phyloP scores from a whole-genome alignment of 2,113 vertebrate genomes.

The Nannobrachium achirus region DNA sequence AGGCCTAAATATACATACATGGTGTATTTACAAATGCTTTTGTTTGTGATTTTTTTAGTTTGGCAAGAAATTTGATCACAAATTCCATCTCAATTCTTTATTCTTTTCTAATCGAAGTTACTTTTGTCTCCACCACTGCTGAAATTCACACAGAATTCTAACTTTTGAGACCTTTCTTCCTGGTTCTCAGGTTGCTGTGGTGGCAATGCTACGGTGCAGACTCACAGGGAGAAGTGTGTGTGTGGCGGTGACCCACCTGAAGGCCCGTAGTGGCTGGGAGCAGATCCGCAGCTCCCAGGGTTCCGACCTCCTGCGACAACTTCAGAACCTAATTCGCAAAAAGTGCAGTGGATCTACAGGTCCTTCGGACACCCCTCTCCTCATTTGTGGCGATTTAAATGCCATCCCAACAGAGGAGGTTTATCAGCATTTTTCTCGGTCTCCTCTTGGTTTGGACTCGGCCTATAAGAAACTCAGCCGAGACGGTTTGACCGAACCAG shows the following conservation, averaged over 20 bases:
- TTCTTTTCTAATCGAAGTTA: too few species aligned
- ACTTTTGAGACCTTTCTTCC: neutral
- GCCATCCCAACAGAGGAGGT: slow-evolving; percentile 92
- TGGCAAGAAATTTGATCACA: too few species aligned
- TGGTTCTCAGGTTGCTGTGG: slow-evolving; percentile 83
- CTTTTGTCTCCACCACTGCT: too few species aligned
- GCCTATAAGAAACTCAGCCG: slow-evolving; percentile 92
- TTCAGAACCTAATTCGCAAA: slow-evolving; percentile 82
- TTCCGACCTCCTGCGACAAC: slow-evolving; percentile 88
- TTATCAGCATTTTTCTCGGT: slow-evolving; percentile 86
- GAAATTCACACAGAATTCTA: too few species aligned
- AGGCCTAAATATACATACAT: too few species aligned
- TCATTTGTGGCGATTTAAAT: slow-evolving; percentile 96
- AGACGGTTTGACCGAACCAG: slow-evolving; percentile 86
- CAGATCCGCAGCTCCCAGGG: slow-evolving; percentile 91
- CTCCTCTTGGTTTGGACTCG: slow-evolving; percentile 89
- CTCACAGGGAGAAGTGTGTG: slow-evolving; percentile 80
- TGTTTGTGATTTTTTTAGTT: too few species aligned
- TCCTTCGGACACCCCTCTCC: slow-evolving; percentile 71
- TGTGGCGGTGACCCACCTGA: slow-evolving; percentile 91
- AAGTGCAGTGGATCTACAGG: neutral
- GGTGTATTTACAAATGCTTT: too few species aligned
- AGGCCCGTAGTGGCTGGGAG: slow-evolving; percentile 94
- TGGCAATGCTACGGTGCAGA: slow-evolving; percentile 84
- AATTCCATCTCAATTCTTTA: too few species aligned